Conservation (phyloP, 2,797 vertebrate species). For the Valencia hispanica region DNA sequence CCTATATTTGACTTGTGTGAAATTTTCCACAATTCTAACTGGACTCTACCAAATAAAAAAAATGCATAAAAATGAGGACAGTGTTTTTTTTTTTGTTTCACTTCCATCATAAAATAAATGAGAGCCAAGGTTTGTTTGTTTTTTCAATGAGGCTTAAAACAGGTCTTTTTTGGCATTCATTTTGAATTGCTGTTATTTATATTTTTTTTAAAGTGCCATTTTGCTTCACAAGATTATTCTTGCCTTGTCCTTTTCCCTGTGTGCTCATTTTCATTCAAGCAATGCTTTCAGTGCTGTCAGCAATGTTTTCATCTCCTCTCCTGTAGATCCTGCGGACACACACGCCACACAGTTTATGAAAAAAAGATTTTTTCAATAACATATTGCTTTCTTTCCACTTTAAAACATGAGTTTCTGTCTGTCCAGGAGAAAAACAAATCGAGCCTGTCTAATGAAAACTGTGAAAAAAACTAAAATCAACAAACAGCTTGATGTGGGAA, state of each 20-base stretch:
- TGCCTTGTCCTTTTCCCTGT: conserved; percentile 14
- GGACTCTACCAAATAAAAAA: background rate
- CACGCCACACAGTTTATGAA: conserved; percentile 24
- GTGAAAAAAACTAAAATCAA: conserved; percentile 51
- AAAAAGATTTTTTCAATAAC: conserved; percentile 23
- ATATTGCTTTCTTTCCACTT: conserved; percentile 24
- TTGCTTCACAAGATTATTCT: conserved; percentile 17
- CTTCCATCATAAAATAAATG: background rate
- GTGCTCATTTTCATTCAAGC: conserved; percentile 49
- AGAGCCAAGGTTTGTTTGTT: background rate
- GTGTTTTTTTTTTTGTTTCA: background rate
- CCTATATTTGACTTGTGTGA: background rate
- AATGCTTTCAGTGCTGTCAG: background rate
- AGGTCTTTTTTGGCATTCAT: background rate
- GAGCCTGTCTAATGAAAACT: conserved; percentile 58
- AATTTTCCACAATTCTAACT: background rate
- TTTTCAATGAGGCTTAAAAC: background rate
- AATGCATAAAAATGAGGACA: background rate
- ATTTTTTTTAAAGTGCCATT: conserved; percentile 10
- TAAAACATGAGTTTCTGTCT: conserved; percentile 35
- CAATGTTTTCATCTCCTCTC: conserved; percentile 31
- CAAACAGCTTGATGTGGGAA: conserved; percentile 28
- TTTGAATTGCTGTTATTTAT: background rate
- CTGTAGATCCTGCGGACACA: conserved; percentile 8
- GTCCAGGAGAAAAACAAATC: conserved; percentile 59